Conservation (phyloP, 2,797 vertebrate species). For the Macropus fuliginosus region DNA sequence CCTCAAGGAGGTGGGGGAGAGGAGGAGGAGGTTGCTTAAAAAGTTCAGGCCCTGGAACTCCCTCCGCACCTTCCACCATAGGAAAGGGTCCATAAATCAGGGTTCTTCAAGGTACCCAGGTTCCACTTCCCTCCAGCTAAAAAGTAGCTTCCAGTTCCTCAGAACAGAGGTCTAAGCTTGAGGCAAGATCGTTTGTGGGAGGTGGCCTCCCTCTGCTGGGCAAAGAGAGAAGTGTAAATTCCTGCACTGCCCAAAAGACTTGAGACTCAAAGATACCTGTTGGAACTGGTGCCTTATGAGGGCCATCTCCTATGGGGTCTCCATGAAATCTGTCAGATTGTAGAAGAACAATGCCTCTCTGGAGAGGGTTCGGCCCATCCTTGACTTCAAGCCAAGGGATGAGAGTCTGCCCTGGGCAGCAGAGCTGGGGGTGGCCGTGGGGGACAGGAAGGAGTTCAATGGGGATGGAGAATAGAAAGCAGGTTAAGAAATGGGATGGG, state of each 20-base stretch:
- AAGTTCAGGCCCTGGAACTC: neutral
- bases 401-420: neutral
- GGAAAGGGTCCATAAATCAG: neutral
- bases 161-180: neutral
- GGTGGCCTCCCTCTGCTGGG: constrained; percentile 65
- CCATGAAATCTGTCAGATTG: no score
- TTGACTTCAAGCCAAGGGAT: neutral
- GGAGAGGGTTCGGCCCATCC: neutral
- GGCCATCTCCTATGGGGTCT: neutral
- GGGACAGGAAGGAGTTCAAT: neutral
- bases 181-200: constrained; percentile 19
- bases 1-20: neutral
- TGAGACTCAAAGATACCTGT: neutral
- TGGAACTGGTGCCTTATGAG: neutral
- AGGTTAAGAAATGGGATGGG: neutral
- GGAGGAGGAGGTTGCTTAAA: neutral
- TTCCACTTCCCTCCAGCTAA: neutral
- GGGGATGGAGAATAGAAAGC: neutral
- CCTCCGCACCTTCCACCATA: neutral
- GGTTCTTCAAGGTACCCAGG: neutral
- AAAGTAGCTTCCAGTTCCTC: neutral
- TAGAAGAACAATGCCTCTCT: neutral
- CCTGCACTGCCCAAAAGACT: neutral
- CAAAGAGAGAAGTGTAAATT: neutral
- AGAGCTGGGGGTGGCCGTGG: neutral